Base-by-base conservation (phyloP, 2,113 vertebrate species). In the Dipodomys spectabilis region DNA sequence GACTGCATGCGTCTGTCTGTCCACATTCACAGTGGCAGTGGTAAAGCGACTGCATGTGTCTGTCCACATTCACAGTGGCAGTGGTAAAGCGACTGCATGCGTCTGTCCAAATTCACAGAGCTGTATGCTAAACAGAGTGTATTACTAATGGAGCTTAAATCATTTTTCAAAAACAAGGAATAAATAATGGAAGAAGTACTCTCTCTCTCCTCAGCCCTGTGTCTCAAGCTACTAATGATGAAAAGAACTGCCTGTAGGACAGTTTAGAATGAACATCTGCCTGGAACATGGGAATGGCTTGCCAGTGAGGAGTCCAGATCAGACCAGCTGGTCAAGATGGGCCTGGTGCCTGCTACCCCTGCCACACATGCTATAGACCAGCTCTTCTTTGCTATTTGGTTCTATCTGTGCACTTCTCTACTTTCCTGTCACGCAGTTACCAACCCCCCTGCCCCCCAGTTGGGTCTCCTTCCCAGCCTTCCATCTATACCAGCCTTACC, bases 371-470 rank as follows among this genome's bases (percentile, higher is more conserved):
- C 73, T 9, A 1, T 13, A 32, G 19, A 49, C 27, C 28, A 57
- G 53, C 4, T 2, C 23, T 1, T 65, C 60, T 68, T 27, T 1
- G 0, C 62, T 22, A 4, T 4, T n/a, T 13, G 32, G 35, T 39
- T 78, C 73, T 27, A 57, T 32, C 16, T 20, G 1, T 0, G 15
- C 28, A 65, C 4, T 22, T 80, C 73, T 7, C 32, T 1, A 19
- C 49, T 84, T 79, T 64, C 18, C 19, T 65, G 5, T 18, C 18
- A 0, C 8, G 9, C 25, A 35, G 45, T 32, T 53, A 4, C 1
- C 62, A 23, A 67, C n/a, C 0, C 22, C 60, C n/a, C 22, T 0
- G 0, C 3, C 7, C 5, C 27, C 28, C n/a, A 16, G 57, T 0
- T 44, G n/a, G 32, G 6, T 28, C 84, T 57, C 11, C 35, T 20